Evolutionary conservation across 2,888 invertebrate species (phyloP).

Genomic region (Phragmatobia fuliginosa): DNA sequence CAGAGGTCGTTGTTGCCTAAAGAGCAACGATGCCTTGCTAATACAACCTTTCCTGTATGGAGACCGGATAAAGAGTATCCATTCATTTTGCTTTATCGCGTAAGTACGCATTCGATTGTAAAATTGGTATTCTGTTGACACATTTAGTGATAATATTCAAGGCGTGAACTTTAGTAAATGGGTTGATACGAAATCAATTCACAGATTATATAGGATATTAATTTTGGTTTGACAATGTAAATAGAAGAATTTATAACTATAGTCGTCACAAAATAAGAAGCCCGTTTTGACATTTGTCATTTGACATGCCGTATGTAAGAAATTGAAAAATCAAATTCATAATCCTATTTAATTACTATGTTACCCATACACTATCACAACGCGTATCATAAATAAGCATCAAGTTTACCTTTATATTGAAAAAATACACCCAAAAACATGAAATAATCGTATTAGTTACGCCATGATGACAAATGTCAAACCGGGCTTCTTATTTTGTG

Average conservation of each 20-base stretch:
- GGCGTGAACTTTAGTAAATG: constrained; percentile 11
- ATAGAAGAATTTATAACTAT: not conserved
- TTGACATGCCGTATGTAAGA: too few species aligned
- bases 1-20: constrained; percentile 49
- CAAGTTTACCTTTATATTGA: too few species aligned
- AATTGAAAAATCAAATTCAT: too few species aligned
- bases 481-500: too few species aligned
- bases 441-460: too few species aligned
- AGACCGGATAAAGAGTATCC: constrained; percentile 39
- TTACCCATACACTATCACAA: too few species aligned
- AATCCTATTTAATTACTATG: too few species aligned
- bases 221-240: not conserved
- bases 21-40: constrained; percentile 55
- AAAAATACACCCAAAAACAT: too few species aligned
- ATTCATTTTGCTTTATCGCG: constrained; percentile 40
- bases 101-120: constrained; percentile 38
- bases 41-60: constrained; percentile 52
- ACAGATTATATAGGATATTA: not conserved
- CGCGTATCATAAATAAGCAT: too few species aligned
- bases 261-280: too few species aligned
- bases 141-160: constrained; percentile 28
- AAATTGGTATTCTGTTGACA: constrained; percentile 40
- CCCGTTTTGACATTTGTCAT: too few species aligned
- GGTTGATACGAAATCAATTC: not conserved
- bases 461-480: too few species aligned